These are phyloP conservation scores for Lamellibrachia columna DNA, from an alignment of 2,888 invertebrate genomes.

Conservation along the genomic window DNA sequence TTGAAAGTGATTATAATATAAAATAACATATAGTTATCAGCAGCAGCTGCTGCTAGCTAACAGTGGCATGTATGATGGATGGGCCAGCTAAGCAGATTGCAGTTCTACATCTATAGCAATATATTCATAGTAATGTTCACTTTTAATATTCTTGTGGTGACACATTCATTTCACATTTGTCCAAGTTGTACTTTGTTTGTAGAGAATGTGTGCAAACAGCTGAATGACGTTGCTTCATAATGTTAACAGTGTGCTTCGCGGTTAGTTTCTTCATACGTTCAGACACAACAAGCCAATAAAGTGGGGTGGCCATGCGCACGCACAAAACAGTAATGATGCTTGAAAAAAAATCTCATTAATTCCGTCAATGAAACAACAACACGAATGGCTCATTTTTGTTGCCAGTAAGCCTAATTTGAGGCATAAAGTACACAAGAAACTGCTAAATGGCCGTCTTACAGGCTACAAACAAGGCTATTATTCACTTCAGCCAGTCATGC, in stretches of 20 bases:
- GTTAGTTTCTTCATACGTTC: background rate
- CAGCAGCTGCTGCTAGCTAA: no score
- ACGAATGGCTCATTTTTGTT: background rate
- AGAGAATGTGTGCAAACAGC: background rate
- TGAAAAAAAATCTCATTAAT: constrained; percentile 24
- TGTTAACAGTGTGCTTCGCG: background rate
- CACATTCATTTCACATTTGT: background rate
- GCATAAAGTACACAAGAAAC: constrained; percentile 16
- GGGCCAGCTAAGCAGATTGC: no score
- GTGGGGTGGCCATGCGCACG: background rate
- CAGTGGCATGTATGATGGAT: no score
- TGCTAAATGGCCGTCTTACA: background rate
- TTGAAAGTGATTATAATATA: no score
- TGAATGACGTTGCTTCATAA: background rate
- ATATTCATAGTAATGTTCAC: background rate
- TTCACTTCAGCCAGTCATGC: background rate
- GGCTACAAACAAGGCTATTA: background rate
- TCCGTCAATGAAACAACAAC: background rate
- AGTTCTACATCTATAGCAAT: background rate
- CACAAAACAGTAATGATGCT: background rate
- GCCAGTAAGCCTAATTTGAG: constrained; percentile 13
- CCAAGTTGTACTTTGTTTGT: background rate
- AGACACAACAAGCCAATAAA: constrained; percentile 16
- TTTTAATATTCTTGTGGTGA: background rate
- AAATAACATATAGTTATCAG: no score